Conservation (phyloP, 2,113 vertebrate genomes). For the Upupa epops region DNA sequence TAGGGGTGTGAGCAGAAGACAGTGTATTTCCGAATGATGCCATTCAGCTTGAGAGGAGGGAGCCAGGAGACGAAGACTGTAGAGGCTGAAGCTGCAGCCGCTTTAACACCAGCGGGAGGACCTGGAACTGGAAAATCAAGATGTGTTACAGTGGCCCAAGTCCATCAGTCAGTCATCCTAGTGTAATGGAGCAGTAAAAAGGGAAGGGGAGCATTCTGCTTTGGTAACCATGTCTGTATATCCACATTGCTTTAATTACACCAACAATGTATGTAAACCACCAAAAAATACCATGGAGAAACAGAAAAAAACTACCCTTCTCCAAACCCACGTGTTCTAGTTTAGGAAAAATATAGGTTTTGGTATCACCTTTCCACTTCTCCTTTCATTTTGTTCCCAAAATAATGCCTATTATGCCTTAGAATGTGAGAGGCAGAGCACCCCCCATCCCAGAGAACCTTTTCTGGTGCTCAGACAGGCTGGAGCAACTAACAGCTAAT, state of each 20-base stretch:
- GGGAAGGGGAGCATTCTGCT: rapidly evolving
- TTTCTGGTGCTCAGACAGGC: no score
- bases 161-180: neutral
- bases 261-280: neutral
- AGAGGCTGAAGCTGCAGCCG: constrained; percentile 89
- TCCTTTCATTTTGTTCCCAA: no score
- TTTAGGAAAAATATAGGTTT: no score
- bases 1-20: constrained; percentile 98
- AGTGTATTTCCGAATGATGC: constrained; percentile 96
- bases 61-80: constrained; percentile 97
- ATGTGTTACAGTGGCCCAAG: neutral
- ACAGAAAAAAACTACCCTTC: rapidly evolving
- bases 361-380: no score
- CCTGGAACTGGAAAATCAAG: constrained; percentile 85
- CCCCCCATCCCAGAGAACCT: no score
- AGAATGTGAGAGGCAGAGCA: no score
- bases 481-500: no score
- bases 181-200: rapidly evolving
- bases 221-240: neutral
- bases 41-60: constrained; percentile 93
- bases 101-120: constrained; percentile 94
- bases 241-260: neutral
- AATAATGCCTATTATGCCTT: no score
- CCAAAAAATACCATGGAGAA: neutral
- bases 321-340: neutral